These are phyloP conservation scores for Pseudococcus viburni DNA, from an alignment of 2,888 invertebrate genomes.

Conservation along the genomic window DNA sequence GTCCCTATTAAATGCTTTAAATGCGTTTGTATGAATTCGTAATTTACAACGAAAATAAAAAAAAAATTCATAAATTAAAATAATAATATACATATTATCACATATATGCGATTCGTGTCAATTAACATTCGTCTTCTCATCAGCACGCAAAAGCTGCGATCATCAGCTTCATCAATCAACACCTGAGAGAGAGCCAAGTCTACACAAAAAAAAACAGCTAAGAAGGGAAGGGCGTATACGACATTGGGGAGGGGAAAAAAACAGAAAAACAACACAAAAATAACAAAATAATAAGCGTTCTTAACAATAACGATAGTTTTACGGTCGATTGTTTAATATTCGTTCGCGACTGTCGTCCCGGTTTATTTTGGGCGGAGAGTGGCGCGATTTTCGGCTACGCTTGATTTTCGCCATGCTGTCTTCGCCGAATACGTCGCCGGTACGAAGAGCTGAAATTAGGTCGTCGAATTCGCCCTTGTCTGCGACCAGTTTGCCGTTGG, in stretches of 20 bases:
- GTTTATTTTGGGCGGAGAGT: conserved; percentile 77
- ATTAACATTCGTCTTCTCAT: background rate
- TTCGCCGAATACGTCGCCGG: conserved; percentile 96
- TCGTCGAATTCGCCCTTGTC: conserved; percentile 89
- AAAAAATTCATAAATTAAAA: background rate
- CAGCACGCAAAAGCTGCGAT: background rate
- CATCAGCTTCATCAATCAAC: background rate
- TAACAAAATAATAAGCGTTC: background rate
- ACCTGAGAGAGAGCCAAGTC: conserved; percentile 26
- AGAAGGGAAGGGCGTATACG: background rate
- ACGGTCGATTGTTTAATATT: conserved; percentile 68
- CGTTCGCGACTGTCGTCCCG: conserved; percentile 80
- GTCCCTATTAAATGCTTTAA: background rate
- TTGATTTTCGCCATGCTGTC: conserved; percentile 92
- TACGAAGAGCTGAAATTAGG: conserved; percentile 92
- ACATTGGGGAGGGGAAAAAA: background rate
- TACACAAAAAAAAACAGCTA: background rate
- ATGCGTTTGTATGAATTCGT: conserved; percentile 23
- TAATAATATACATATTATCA: conserved; percentile 40
- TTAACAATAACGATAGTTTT: background rate
- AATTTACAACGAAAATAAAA: background rate
- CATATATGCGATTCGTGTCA: conserved; percentile 9
- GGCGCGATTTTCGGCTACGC: conserved; percentile 80
- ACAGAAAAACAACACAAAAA: background rate
- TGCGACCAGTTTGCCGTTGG: conserved; percentile 67